Evolutionary conservation across 1,140 invertebrate species (phyloP), one percentile per base, ranked within the genome.

Genomic region (Meloidogyne hapla): DNA sequence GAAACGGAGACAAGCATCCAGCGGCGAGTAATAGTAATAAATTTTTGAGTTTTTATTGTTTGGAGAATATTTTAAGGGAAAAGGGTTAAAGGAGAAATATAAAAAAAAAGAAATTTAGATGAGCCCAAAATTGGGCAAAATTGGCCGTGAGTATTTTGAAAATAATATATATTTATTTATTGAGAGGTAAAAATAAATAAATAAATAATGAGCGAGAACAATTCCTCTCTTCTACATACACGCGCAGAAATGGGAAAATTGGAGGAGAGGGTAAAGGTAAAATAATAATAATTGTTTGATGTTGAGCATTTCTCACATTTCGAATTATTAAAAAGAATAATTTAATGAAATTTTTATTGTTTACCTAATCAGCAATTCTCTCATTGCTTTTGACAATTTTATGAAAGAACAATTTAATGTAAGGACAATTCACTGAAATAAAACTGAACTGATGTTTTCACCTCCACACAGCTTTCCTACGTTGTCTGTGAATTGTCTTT

Each of bases 41-140:
- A 56, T n/a, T 56, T 56, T 56, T 56, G 48, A 56, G 48, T 56
- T 56, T 56, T 56, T 56, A 56, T 56, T 56, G 48, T 56, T 56
- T 56, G 48, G n/a, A 56, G n/a, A 56, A 56, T 12, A 42, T 13
- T n/a, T n/a, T 6, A 56, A 56, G 48, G 48, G 48, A 56, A n/a
- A 56, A 56, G 48, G 48, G 18, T 56, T n/a, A 56, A 56, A 56
- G 8, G 18, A 21, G 8, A 56, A 56, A n/a, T n/a, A 21, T 2
- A 45, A 45, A 15, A 56, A 48, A 18, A 56, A 56, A 56, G 4
- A 56, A 56, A 56, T 56, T 56, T 56, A 56, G 48, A 56, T 56
- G 48, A 56, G 48, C 48, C 48, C 48, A 56, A 56, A 56, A 56
- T 56, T 56, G 48, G 48, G 48, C 48, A 56, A 56, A 56, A 56